Conservation (phyloP, 2,888 invertebrate species). For the Acanthosepion pharaonis region DNA sequence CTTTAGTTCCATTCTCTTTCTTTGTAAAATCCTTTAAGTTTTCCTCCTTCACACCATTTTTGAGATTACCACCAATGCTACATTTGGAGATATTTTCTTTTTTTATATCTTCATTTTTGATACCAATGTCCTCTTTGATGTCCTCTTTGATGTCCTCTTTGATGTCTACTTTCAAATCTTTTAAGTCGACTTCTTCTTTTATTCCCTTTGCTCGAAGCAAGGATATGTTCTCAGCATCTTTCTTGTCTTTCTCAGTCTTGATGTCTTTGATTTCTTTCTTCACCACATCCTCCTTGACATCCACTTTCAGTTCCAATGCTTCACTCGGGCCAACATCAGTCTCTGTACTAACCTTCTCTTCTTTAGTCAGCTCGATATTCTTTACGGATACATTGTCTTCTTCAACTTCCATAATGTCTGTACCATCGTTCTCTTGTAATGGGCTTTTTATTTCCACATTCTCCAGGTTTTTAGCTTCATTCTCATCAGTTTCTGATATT, state of each 20-base stretch:
- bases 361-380: not conserved
- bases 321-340: not conserved
- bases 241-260: not conserved
- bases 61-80: not conserved
- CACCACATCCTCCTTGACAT: not conserved
- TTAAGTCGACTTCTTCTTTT: not conserved
- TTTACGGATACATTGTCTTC: not conserved
- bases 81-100: not conserved
- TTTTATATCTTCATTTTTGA: not conserved
- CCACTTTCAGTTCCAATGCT: not conserved
- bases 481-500: not conserved
- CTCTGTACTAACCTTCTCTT: not conserved
- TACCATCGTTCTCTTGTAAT: not conserved
- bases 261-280: not conserved
- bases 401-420: slow-evolving; percentile 33
- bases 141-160: not conserved
- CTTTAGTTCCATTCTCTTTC: not conserved
- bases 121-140: not conserved
- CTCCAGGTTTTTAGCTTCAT: not conserved
- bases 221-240: not conserved
- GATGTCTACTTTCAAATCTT: not conserved
- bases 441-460: not conserved
- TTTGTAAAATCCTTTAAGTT: not conserved
- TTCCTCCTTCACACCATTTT: slow-evolving; percentile 34
- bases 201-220: not conserved